A percentile compares a stretch with the other conserved stretches of the same genome.
These are phyloP conservation scores for Troides aeacus DNA, from an alignment of 2,888 invertebrate species.

Conservation along the genomic window DNA sequence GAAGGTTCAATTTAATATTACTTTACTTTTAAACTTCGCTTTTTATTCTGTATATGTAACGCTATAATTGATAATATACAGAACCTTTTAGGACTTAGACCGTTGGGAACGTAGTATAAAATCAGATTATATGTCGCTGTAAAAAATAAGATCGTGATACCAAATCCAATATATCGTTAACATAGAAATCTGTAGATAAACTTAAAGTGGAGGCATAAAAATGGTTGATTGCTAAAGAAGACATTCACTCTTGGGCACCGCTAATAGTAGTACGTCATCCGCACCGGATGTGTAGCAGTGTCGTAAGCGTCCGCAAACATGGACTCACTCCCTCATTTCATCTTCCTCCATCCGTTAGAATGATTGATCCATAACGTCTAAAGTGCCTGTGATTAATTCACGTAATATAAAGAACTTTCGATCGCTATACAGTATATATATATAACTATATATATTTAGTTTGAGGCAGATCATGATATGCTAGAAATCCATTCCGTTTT, in stretches of 20 bases:
- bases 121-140: too few species aligned
- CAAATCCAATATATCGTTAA: not conserved
- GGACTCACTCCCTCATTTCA: conserved; percentile 17
- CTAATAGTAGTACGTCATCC: conserved; percentile 1
- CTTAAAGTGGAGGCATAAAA: not conserved
- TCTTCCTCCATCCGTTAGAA: conserved; percentile 22
- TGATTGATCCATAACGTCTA: conserved; percentile 11
- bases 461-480: not conserved
- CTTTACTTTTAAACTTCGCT: too few species aligned
- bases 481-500: not conserved
- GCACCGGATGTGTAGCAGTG: conserved; percentile 19
- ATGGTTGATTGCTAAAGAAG: conserved; percentile 6
- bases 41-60: too few species aligned
- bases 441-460: not conserved
- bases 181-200: not conserved
- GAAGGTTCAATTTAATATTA: not conserved
- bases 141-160: too few species aligned
- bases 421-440: not conserved
- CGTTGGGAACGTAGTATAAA: too few species aligned
- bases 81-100: too few species aligned
- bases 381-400: conserved; percentile 6
- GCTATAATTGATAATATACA: too few species aligned
- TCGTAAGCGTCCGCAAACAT: conserved; percentile 18
- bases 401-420: conserved; percentile 1
- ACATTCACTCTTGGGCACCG: conserved; percentile 6